Percentiles rank a stretch among this genome's conserved stretches.
Evolutionary conservation across 2,888 invertebrate genomes (phyloP).

Genomic region (Nephrotoma guestfalica): DNA sequence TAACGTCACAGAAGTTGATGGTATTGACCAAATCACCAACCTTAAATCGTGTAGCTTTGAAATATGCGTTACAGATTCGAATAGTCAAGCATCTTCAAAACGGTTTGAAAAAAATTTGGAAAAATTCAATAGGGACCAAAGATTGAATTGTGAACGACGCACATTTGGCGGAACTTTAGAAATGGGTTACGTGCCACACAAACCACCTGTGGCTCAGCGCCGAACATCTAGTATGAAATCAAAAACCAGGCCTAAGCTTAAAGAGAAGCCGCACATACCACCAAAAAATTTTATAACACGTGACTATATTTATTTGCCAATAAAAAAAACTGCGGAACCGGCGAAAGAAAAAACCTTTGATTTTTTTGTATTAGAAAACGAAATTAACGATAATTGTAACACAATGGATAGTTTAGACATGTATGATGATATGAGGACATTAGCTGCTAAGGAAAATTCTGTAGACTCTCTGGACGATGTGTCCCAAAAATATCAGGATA

Average conservation of each 20-base stretch:
- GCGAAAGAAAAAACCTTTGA: slow-evolving; percentile 42
- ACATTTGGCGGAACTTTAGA: slow-evolving; percentile 31
- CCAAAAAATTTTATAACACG: neutral
- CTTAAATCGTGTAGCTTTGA: slow-evolving; percentile 25
- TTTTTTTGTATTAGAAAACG: slow-evolving; percentile 44
- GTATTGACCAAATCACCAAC: slow-evolving; percentile 8
- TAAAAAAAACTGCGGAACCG: slow-evolving; percentile 22
- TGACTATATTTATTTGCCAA: neutral
- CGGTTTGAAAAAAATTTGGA: slow-evolving; percentile 40
- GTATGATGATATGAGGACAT: slow-evolving; percentile 26
- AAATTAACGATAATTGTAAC: slow-evolving; percentile 42
- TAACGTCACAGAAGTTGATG: slow-evolving; percentile 9
- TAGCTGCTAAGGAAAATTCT: slow-evolving; percentile 14
- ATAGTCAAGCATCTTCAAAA: slow-evolving; percentile 18
- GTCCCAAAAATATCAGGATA: neutral
- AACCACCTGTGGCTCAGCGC: slow-evolving; percentile 57
- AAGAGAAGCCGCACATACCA: slow-evolving; percentile 27
- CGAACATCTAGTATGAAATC: slow-evolving; percentile 49
- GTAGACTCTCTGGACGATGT: slow-evolving; percentile 35
- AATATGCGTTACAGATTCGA: slow-evolving; percentile 18
- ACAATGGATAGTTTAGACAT: slow-evolving; percentile 48
- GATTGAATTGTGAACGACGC: slow-evolving; percentile 32
- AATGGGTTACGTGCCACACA: slow-evolving; percentile 50
- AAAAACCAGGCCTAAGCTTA: slow-evolving; percentile 34
- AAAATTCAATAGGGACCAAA: slow-evolving; percentile 45